A percentile compares a stretch with the other conserved stretches of the same genome.
phyloP scores from a whole-genome alignment of 2,888 invertebrate genomes.

The Pilophorus perplexus region DNA sequence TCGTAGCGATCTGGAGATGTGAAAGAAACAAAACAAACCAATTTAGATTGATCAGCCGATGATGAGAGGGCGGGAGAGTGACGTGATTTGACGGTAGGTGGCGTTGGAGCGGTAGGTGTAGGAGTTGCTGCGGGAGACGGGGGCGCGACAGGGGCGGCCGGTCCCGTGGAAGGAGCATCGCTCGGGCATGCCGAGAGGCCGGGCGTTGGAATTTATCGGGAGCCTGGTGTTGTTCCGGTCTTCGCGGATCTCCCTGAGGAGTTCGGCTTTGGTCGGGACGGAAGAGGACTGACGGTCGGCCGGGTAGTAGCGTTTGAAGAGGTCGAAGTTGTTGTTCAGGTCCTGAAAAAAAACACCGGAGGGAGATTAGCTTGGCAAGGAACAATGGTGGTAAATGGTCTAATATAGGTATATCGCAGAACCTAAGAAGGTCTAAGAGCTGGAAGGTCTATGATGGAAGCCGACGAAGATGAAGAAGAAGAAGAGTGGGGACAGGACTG shows the following conservation, averaged over 20 bases:
- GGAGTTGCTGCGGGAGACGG: constrained; percentile 26
- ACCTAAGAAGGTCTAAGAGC: too few species aligned
- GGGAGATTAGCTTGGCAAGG: too few species aligned
- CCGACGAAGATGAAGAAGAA: too few species aligned
- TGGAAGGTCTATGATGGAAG: too few species aligned
- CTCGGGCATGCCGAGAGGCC: constrained; percentile 53
- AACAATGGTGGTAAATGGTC: not conserved
- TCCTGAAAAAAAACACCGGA: too few species aligned
- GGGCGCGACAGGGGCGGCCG: constrained; percentile 10
- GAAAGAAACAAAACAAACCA: too few species aligned
- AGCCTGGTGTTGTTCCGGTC: constrained; percentile 34
- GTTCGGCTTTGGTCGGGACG: constrained; percentile 43
- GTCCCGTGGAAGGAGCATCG: constrained; percentile 23
- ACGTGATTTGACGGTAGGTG: constrained; percentile 45
- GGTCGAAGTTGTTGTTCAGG: constrained; percentile 41
- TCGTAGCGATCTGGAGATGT: too few species aligned
- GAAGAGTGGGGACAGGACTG: too few species aligned
- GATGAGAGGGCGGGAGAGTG: constrained; percentile 47
- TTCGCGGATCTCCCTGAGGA: constrained; percentile 40
- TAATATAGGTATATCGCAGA: too few species aligned
- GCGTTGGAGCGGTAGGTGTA: constrained; percentile 28
- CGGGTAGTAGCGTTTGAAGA: constrained; percentile 43
- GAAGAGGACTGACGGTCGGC: constrained; percentile 37
- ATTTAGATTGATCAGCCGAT: constrained; percentile 47
- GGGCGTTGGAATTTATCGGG: constrained; percentile 58